Conservation (phyloP, 37 sponge, comb jelly and placozoan species). For the Bolinopsis microptera region DNA sequence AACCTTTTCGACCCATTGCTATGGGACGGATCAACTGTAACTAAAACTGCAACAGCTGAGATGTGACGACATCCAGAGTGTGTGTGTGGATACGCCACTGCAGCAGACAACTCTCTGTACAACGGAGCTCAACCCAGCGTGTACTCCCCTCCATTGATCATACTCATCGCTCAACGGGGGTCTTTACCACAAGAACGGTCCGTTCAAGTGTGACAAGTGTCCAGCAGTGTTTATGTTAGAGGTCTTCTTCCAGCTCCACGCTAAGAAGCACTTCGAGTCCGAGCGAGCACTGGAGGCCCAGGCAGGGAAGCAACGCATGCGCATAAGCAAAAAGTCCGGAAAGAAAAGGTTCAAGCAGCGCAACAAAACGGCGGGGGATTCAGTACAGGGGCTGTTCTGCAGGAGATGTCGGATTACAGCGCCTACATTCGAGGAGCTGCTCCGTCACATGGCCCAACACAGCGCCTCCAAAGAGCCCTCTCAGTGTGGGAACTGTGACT, state of each 20-base stretch:
- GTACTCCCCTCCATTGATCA: not conserved
- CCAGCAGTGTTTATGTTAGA: too few species aligned
- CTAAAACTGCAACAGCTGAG: not conserved
- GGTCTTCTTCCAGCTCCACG: constrained; percentile 36
- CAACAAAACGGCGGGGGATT: not conserved
- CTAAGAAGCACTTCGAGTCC: not conserved
- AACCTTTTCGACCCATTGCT: not conserved
- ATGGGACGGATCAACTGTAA: not conserved
- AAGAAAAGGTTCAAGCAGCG: not conserved
- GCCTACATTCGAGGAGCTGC: not conserved
- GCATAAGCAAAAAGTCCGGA: not conserved
- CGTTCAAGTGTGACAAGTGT: constrained; percentile 7
- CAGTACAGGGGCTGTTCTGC: constrained; percentile 1
- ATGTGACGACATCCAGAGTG: not conserved
- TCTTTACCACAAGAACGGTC: not conserved
- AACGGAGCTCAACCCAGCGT: not conserved
- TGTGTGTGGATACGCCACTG: too few species aligned
- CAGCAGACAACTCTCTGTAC: too few species aligned
- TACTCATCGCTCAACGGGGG: not conserved
- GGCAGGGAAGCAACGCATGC: not conserved
- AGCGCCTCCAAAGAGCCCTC: not conserved
- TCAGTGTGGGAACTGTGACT: constrained; percentile 32
- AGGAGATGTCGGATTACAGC: not conserved
- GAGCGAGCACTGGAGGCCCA: not conserved
- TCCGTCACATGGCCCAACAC: constrained; percentile 20